Percentiles rank a stretch among this genome's conserved stretches.
phyloP scores from a whole-genome alignment of 2,888 invertebrate genomes.

The Schizotus pectinicornis region DNA sequence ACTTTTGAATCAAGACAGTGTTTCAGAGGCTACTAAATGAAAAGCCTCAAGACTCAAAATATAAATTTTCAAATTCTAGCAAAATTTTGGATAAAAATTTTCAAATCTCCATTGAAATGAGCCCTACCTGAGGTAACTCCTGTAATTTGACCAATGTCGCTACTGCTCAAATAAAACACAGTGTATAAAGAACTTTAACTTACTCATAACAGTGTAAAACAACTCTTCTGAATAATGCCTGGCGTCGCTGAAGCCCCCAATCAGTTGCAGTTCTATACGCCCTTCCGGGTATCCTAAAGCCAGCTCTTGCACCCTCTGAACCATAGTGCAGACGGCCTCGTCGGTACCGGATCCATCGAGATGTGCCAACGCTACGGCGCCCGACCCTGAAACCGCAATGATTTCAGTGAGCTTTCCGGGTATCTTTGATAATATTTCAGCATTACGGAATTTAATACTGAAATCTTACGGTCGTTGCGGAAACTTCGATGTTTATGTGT shows the following conservation, averaged over 20 bases:
- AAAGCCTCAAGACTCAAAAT: no score
- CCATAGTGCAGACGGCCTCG: slow-evolving; percentile 83
- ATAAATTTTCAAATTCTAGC: no score
- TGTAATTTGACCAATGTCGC: no score
- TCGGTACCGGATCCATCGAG: slow-evolving; percentile 85
- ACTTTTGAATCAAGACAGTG: no score
- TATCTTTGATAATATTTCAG: slow-evolving; percentile 21
- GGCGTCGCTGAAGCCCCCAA: slow-evolving; percentile 90
- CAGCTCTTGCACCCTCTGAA: slow-evolving; percentile 84
- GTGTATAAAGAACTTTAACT: no score
- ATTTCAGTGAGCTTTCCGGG: slow-evolving; percentile 18
- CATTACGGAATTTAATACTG: background rate
- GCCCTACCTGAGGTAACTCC: no score
- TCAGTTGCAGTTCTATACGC: slow-evolving; percentile 85
- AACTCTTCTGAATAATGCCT: slow-evolving; percentile 88
- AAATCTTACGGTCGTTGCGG: background rate
- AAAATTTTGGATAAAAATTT: no score
- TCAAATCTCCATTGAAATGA: no score
- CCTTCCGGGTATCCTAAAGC: slow-evolving; percentile 87
- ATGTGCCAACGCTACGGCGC: slow-evolving; percentile 86
- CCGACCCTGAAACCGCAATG: slow-evolving; percentile 70
- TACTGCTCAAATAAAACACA: no score
- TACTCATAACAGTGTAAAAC: slow-evolving; percentile 88
- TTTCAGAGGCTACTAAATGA: no score
- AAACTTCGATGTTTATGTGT: no score